A percentile compares a stretch with the other conserved stretches of the same genome.
phyloP scores from a whole-genome alignment of 1,140 invertebrate genomes.

The Atta colombica region DNA sequence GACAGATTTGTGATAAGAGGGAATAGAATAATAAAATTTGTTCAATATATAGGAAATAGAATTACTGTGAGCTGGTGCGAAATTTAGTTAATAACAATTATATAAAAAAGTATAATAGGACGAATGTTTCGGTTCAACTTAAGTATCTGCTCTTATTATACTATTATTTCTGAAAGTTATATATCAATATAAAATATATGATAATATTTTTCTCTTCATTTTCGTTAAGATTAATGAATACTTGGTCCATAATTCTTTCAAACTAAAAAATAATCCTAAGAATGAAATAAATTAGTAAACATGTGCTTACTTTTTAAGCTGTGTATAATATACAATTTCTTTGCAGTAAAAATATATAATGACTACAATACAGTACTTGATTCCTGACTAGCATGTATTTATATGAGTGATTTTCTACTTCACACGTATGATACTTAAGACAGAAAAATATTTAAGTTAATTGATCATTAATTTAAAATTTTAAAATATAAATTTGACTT shows the following conservation, averaged over 20 bases:
- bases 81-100: no score
- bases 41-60: neutral
- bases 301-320: conserved; percentile 68
- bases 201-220: neutral
- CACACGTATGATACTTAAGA: conserved; percentile 10
- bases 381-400: conserved; percentile 81
- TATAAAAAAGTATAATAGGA: no score
- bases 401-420: conserved; percentile 75
- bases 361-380: conserved; percentile 79
- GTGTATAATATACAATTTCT: conserved; percentile 64
- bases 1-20: neutral
- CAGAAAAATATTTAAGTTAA: neutral
- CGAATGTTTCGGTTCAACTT: no score
- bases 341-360: conserved; percentile 83
- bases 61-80: no score
- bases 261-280: conserved; percentile 22
- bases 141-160: conserved; percentile 8
- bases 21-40: neutral
- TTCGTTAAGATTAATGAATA: conserved; percentile 8
- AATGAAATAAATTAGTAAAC: conserved; percentile 19
- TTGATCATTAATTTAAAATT: neutral
- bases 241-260: conserved; percentile 36
- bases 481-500: conserved; percentile 3
- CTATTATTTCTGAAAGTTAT: conserved; percentile 3
- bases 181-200: conserved; percentile 27